These are phyloP conservation scores for Holothuria leucospilota DNA, from an alignment of 53 echinoderm and acorn worm genomes.

Conservation along the genomic window DNA sequence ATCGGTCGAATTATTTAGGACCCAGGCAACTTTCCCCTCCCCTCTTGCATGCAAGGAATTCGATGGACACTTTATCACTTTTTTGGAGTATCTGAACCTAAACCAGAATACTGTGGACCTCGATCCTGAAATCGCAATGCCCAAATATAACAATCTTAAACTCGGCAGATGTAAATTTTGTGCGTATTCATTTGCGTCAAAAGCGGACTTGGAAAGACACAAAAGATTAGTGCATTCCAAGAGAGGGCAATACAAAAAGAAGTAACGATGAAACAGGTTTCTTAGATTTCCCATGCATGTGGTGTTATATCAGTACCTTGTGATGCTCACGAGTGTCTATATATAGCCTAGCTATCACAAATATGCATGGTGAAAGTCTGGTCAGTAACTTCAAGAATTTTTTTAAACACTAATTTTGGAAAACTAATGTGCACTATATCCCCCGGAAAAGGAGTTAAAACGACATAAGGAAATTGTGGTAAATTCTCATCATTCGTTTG, in stretches of 20 bases:
- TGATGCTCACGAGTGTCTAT: neutral
- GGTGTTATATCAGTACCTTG: slow-evolving; percentile 4
- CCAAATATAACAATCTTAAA: neutral
- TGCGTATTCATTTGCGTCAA: neutral
- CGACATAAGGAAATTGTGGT: too few species aligned
- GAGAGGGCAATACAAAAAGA: neutral
- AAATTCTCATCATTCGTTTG: too few species aligned
- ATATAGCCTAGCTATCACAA: neutral
- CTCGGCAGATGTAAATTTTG: neutral
- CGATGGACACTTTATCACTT: slow-evolving; percentile 9
- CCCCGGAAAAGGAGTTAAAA: too few species aligned
- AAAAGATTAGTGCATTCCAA: neutral
- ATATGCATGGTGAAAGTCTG: too few species aligned
- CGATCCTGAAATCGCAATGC: neutral
- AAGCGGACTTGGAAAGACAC: slow-evolving; percentile 32
- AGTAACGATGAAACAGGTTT: neutral
- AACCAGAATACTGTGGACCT: neutral
- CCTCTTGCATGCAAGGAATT: neutral
- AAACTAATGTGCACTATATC: too few species aligned
- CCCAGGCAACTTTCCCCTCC: slow-evolving; percentile 3
- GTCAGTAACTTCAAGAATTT: too few species aligned
- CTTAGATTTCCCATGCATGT: neutral
- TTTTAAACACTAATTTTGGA: too few species aligned
- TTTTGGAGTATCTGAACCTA: slow-evolving; percentile 1
- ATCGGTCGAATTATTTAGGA: neutral